These are phyloP conservation scores for Lutjanus argentimaculatus DNA, from an alignment of 2,797 vertebrate genomes.

Conservation along the genomic window DNA sequence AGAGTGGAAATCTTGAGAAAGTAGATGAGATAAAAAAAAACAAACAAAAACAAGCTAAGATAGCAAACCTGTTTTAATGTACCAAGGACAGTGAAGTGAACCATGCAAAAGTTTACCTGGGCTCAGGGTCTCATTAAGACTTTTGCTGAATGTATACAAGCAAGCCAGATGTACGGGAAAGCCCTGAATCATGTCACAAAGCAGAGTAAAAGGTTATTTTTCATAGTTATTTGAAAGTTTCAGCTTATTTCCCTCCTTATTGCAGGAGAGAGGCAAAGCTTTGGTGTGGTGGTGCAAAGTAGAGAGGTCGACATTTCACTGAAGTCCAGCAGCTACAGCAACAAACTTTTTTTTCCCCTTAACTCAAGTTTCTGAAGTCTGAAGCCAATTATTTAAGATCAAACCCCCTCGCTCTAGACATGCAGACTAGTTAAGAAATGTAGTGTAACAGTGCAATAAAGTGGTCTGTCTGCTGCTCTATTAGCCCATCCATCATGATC, in stretches of 20 bases:
- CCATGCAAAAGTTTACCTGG: not conserved
- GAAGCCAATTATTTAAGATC: constrained; percentile 7
- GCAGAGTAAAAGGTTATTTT: not conserved
- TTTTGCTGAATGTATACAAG: not conserved
- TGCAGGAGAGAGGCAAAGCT: not conserved
- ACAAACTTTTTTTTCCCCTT: not conserved
- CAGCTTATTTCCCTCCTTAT: not conserved
- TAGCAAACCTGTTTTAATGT: not conserved
- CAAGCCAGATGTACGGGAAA: not conserved
- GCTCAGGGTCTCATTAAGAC: not conserved
- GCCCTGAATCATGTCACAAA: not conserved
- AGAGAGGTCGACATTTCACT: not conserved
- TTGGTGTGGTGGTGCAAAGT: not conserved
- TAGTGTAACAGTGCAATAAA: not conserved
- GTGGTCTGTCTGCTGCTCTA: not conserved
- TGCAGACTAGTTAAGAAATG: not conserved
- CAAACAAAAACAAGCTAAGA: not conserved
- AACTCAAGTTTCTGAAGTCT: not conserved
- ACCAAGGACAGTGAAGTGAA: not conserved
- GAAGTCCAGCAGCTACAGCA: not conserved
- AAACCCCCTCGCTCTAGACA: not conserved
- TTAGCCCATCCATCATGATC: not conserved
- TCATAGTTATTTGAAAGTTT: not conserved
- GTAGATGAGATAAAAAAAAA: not conserved
- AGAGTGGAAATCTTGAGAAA: not conserved